Percentiles rank a stretch among this genome's conserved stretches.
phyloP scores from a whole-genome alignment of 2,888 invertebrate genomes.

The Incurvaria masculella region DNA sequence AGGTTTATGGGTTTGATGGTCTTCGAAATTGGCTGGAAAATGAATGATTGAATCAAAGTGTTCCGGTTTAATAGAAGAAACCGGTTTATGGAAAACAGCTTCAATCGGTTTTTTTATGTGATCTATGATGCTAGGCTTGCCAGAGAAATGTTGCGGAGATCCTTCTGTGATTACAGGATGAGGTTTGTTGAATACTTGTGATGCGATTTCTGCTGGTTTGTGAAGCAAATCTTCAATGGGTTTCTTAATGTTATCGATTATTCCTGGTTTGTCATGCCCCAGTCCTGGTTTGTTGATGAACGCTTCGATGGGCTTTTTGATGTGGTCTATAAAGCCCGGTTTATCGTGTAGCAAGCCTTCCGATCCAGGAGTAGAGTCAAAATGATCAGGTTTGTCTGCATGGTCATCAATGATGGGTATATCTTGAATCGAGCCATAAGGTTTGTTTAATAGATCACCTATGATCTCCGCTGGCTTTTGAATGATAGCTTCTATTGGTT shows the following conservation, averaged over 20 bases:
- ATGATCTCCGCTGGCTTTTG: background rate
- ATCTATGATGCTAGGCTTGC: background rate
- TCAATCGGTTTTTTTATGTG: no score
- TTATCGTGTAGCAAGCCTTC: no score
- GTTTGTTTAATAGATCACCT: background rate
- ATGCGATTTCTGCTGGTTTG: background rate
- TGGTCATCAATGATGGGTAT: no score
- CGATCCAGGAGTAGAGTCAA: no score
- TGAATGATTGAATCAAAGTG: no score
- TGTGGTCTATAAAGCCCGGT: background rate
- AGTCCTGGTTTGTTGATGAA: background rate
- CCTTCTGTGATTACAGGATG: no score
- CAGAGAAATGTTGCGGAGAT: background rate
- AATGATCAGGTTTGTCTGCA: no score
- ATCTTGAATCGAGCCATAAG: no score
- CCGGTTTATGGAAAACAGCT: no score
- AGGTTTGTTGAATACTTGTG: background rate
- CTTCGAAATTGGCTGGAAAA: no score
- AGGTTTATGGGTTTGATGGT: no score
- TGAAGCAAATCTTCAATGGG: background rate
- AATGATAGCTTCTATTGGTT: background rate
- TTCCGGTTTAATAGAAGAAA: no score
- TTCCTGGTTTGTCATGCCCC: background rate
- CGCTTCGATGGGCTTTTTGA: background rate
- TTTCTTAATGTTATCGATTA: background rate